Evolutionary conservation across 2,888 invertebrate genomes (phyloP).

Genomic region (Ypsolopha sequella): DNA sequence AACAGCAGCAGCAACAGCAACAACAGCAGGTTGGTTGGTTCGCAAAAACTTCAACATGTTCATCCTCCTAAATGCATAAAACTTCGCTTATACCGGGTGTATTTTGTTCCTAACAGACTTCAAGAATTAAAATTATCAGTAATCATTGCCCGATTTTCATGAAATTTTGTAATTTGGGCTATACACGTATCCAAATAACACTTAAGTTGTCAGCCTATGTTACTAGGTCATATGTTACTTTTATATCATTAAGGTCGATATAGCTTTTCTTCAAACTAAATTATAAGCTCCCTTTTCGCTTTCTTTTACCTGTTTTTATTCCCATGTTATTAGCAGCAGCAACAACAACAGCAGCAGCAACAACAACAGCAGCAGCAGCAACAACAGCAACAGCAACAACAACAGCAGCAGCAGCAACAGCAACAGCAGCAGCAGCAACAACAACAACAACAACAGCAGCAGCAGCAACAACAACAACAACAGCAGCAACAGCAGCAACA

Average conservation of each 20-base stretch:
- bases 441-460: slow-evolving; percentile 47
- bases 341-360: slow-evolving; percentile 27
- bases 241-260: no score
- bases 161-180: no score
- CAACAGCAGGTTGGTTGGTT: slow-evolving; percentile 49
- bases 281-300: neutral
- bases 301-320: neutral
- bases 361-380: slow-evolving; percentile 29
- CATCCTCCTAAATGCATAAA: no score
- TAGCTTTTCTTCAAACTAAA: no score
- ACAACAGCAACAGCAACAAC: slow-evolving; percentile 28
- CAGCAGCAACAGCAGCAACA: slow-evolving; percentile 16
- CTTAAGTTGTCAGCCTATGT: no score
- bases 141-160: no score
- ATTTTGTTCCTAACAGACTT: no score
- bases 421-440: slow-evolving; percentile 43
- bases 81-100: no score
- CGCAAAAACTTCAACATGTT: no score
- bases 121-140: no score
- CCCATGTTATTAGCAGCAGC: slow-evolving; percentile 24
- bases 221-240: no score
- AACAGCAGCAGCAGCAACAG: slow-evolving; percentile 23
- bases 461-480: slow-evolving; percentile 21
- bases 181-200: no score
- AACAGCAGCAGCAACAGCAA: slow-evolving; percentile 14